phyloP scores from a whole-genome alignment of 1,140 invertebrate genomes.

The Drosophila ogumai region DNA sequence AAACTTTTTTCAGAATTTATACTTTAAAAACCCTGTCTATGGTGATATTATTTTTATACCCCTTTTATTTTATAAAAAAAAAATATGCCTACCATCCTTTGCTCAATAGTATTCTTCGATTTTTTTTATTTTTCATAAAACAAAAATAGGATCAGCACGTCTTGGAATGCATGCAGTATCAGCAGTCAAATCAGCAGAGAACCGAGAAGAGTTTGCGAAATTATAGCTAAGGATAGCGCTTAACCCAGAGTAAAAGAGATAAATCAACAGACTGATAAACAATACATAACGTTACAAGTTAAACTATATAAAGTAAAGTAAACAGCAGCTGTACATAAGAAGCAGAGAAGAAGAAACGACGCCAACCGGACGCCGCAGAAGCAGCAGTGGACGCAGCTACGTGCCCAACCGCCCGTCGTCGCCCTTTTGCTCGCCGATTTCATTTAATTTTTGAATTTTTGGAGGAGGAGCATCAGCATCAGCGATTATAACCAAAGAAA shows the following conservation, averaged over 20 bases:
- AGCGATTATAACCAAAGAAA: conserved; percentile 45
- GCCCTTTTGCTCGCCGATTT: conserved; percentile 35
- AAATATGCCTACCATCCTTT: not conserved
- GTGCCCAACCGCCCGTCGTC: conserved; percentile 51
- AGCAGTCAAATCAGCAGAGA: conserved; percentile 54
- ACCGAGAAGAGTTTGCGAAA: conserved; percentile 66
- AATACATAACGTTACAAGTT: conserved; percentile 79
- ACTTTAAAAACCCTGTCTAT: not conserved
- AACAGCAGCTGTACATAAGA: conserved; percentile 75
- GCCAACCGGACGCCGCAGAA: conserved; percentile 9
- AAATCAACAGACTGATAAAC: conserved; percentile 85
- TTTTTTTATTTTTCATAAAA: conserved; percentile 16
- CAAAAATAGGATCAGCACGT: conserved; percentile 64
- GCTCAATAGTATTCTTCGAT: conserved; percentile 26
- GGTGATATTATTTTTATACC: not conserved
- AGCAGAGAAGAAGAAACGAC: conserved; percentile 8
- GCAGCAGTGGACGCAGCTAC: conserved; percentile 43
- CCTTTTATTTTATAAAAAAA: too few species aligned
- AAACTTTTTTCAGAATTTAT: too few species aligned
- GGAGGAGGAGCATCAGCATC: conserved; percentile 29
- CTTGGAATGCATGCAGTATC: conserved; percentile 54
- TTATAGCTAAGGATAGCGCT: conserved; percentile 70
- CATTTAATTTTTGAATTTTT: conserved; percentile 25
- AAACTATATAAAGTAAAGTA: conserved; percentile 76
- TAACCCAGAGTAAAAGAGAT: conserved; percentile 73